Conservation (phyloP, 2,797 vertebrate genomes). For the Melanotaenia nigrans region DNA sequence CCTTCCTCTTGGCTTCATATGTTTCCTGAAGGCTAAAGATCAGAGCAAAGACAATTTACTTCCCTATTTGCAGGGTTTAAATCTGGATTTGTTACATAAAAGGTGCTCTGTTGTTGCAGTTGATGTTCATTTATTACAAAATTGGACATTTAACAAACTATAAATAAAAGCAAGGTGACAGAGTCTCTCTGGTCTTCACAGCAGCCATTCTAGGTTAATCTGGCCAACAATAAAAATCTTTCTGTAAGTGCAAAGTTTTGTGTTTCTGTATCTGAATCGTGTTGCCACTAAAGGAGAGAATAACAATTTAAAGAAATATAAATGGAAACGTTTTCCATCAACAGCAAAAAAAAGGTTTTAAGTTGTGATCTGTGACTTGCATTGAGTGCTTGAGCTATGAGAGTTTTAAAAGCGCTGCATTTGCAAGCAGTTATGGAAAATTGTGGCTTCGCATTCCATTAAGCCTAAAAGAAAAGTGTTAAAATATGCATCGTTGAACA, state of each 20-base stretch:
- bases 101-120: not conserved
- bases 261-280: not conserved
- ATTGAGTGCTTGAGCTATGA: no score
- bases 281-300: not conserved
- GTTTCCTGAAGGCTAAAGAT: slow-evolving; percentile 92
- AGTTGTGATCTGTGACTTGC: no score
- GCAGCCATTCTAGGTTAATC: not conserved
- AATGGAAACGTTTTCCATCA: not conserved
- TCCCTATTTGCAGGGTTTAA: not conserved
- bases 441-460: no score
- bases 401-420: no score
- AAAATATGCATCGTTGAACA: no score
- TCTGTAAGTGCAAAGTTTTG: not conserved
- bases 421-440: no score
- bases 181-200: not conserved
- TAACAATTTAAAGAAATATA: not conserved
- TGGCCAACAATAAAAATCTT: not conserved
- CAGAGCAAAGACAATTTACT: slow-evolving; percentile 11
- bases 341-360: no score
- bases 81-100: not conserved
- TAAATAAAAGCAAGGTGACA: not conserved
- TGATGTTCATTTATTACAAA: not conserved
- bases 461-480: no score
- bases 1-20: slow-evolving; percentile 94
- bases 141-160: not conserved